phyloP scores from a whole-genome alignment of 2,113 vertebrate species.

The Lota lota region DNA sequence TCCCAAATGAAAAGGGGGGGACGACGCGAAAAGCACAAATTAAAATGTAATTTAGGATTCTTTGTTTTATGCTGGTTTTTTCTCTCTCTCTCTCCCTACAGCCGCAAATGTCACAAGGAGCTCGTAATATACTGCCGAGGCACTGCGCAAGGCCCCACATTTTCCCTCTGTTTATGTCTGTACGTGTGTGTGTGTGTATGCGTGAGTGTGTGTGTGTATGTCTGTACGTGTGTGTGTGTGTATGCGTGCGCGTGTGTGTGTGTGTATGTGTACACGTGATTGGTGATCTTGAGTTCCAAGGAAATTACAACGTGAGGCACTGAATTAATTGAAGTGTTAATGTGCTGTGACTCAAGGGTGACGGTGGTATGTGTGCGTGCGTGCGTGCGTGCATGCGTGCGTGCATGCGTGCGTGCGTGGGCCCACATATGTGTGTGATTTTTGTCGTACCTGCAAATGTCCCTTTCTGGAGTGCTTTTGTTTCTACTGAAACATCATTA shows the following conservation, averaged over 20 bases:
- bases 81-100: constrained; percentile 22
- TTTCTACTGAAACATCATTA: constrained; percentile 64
- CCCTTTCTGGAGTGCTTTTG: constrained; percentile 52
- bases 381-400: constrained; percentile 14
- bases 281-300: too few species aligned
- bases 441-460: constrained; percentile 21
- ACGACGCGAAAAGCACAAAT: constrained; percentile 47
- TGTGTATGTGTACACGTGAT: too few species aligned
- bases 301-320: constrained; percentile 3
- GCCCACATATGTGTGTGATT: too few species aligned
- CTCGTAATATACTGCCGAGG: constrained; percentile 38
- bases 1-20: not conserved
- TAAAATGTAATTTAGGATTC: constrained; percentile 57
- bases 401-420: not conserved
- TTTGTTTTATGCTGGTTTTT: constrained; percentile 44
- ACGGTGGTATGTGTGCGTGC: not conserved
- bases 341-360: constrained; percentile 61
- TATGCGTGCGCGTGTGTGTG: too few species aligned
- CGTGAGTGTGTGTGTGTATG: too few species aligned
- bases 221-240: too few species aligned
- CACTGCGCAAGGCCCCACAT: constrained; percentile 27
- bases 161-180: constrained; percentile 2
- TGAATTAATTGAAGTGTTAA: constrained; percentile 73
- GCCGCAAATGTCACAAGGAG: constrained; percentile 54
- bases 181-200: too few species aligned